Evolutionary conservation across 1,140 invertebrate genomes (phyloP), one percentile per base, ranked within the genome.

Genomic region (Eurosta solidaginis): DNA sequence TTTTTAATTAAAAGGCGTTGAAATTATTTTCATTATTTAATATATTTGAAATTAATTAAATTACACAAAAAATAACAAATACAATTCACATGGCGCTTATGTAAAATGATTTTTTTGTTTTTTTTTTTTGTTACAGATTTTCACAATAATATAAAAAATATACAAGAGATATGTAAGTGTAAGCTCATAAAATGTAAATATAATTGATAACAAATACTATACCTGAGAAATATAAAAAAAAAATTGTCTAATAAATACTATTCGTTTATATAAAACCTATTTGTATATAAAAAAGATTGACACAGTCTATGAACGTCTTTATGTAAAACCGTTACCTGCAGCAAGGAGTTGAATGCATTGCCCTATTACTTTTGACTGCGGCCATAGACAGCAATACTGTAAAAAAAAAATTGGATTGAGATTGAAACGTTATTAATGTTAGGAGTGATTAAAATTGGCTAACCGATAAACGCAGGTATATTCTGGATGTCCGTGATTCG

Each of bases 391-490:
- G 78, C 78, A 50, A 79, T 68, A 36, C 78, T 79, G 42, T 17
- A 45, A 49, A 29, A 6, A 36, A 29, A 49, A 68, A 27, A 12
- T 6, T 25, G 49, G 49, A 47, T n/a, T n/a, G 47, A 17, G 10
- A 50, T 12, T 77, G 42, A 68, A 68, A 47, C 17, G 4, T 29
- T 42, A 42, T 59, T 59, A 52, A 33, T 33, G 45, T 74, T 22
- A 20, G 27, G 4, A 4, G 20, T 22, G 54, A 52, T 44, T 29
- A 25, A 45, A 76, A 42, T 10, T n/a, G n/a, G n/a, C 68, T 76
- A 17, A 76, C 77, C 74, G 52, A 59, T 80, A 80, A 20, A 80
- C 33, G 74, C 79, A 80, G 14, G 79, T 80, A 36, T 76, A 80
- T n/a, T 76, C 36, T 14, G 77, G 77, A 77, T 80, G 52, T 1